A percentile compares a stretch with the other conserved stretches of the same genome.
Evolutionary conservation across 2,113 vertebrate genomes (phyloP).

Genomic region (Engraulis encrasicolus): DNA sequence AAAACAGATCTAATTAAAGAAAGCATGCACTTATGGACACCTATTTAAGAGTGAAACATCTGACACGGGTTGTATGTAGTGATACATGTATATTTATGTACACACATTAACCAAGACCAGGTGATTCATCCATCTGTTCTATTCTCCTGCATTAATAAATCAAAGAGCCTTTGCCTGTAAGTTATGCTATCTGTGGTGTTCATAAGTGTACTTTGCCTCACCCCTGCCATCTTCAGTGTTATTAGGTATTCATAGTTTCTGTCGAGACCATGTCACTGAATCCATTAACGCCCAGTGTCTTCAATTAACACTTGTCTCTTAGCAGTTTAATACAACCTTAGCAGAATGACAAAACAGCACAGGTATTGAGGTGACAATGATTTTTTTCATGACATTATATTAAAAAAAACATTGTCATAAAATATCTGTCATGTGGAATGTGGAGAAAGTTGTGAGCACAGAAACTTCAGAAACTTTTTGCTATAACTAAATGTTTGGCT

Average conservation of each 20-base stretch:
- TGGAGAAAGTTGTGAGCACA: neutral
- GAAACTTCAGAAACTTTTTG: neutral
- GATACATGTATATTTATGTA: too few species aligned
- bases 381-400: neutral
- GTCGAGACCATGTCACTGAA: neutral
- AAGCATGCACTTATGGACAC: neutral
- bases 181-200: neutral
- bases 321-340: slow-evolving; percentile 33
- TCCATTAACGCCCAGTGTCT: slow-evolving; percentile 29
- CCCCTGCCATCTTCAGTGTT: neutral
- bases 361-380: neutral
- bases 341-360: neutral
- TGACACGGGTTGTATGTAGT: neutral
- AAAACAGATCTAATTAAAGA: too few species aligned
- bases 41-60: neutral
- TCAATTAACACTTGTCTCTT: slow-evolving; percentile 50
- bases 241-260: neutral
- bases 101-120: neutral
- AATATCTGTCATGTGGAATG: neutral
- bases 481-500: neutral
- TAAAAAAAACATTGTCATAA: neutral
- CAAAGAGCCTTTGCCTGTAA: neutral
- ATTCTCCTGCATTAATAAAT: neutral
- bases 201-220: neutral
- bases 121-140: neutral